Percentiles rank a stretch among this genome's conserved stretches.
Conservation (phyloP, 2,113 vertebrate species). For the Prunella himalayana region DNA sequence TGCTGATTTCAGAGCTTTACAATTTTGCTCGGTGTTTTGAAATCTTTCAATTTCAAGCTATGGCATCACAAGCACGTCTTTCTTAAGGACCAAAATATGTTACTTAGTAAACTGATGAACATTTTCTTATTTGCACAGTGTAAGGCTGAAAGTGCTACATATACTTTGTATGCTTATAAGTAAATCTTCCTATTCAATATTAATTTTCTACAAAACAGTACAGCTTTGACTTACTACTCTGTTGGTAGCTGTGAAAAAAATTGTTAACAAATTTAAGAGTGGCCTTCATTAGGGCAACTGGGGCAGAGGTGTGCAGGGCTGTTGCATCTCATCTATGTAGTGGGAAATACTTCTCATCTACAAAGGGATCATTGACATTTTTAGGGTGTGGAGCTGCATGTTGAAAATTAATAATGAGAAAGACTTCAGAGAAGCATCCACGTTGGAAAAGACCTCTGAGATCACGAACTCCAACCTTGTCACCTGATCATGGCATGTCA, state of each 20-base stretch:
- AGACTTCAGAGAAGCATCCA: not conserved
- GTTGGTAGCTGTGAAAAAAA: not conserved
- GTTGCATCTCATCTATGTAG: not conserved
- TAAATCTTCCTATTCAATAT: not conserved
- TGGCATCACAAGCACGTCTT: not conserved
- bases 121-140: not conserved
- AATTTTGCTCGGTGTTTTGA: not conserved
- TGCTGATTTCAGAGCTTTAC: not conserved
- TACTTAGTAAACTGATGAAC: not conserved
- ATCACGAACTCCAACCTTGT: not conserved
- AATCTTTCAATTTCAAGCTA: not conserved
- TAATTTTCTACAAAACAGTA: not conserved
- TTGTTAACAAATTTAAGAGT: not conserved
- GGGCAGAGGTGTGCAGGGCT: not conserved
- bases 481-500: not conserved
- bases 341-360: not conserved
- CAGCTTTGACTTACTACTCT: not conserved
- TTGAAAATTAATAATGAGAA: not conserved
- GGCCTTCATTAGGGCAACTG: not conserved
- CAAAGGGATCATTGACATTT: not conserved
- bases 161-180: not conserved
- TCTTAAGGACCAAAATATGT: not conserved
- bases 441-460: not conserved
- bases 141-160: not conserved
- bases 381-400: not conserved